Evolutionary conservation across 1,140 invertebrate species (phyloP).

Genomic region (Kradibia gibbosae): DNA sequence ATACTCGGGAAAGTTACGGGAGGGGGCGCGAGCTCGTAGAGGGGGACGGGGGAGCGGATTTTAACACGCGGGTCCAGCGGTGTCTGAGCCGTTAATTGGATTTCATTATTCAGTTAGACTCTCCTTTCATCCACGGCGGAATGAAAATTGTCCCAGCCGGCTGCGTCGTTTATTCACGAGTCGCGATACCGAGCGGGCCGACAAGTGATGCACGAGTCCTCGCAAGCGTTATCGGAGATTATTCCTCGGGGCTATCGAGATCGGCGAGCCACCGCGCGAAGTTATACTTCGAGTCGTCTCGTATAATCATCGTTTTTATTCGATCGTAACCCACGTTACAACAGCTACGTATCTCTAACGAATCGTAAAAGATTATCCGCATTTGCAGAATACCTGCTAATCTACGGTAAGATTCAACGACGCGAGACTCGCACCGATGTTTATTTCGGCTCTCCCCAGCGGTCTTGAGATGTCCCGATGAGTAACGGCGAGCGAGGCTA

Average conservation of each 20-base stretch:
- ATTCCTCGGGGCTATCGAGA: not conserved
- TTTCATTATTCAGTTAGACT: conserved; percentile 25
- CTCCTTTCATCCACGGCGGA: not conserved
- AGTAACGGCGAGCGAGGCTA: not conserved
- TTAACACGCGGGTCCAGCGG: not conserved
- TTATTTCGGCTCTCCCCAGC: no score
- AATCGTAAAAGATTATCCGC: no score
- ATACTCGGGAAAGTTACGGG: conserved; percentile 8
- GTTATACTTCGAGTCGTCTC: no score
- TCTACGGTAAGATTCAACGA: conserved; percentile 17
- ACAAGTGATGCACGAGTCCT: not conserved
- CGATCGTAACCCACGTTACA: not conserved
- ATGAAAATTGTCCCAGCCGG: not conserved
- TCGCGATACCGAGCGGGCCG: not conserved
- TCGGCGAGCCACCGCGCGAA: not conserved
- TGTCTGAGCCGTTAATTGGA: conserved; percentile 5
- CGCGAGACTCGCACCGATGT: not conserved
- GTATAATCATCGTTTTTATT: no score
- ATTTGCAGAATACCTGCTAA: no score
- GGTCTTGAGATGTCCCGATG: not conserved
- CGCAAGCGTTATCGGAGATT: not conserved
- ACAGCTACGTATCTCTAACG: no score
- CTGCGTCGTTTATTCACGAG: not conserved
- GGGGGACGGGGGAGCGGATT: not conserved
- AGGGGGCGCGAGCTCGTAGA: not conserved